Base-by-base conservation (phyloP, 2,797 vertebrate genomes). In the Phalloptychus januarius region DNA sequence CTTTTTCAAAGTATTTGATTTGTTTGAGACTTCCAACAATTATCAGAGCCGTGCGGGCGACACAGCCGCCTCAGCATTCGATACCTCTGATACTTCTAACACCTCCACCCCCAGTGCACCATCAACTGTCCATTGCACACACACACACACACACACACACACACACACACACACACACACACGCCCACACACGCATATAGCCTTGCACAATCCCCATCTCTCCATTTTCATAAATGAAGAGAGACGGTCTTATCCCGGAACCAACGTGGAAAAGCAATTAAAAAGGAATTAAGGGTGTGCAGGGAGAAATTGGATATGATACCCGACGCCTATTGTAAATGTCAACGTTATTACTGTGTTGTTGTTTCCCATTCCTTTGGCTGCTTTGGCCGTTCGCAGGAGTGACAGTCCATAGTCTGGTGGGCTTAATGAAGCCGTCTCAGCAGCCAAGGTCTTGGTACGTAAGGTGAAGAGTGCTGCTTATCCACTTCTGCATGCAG, bases 281-380 rank as follows among this genome's bases (percentile, higher is more conserved):
- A 94, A 95, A 94, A 90, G 92, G 94, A 95, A 94, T 95, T 94
- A 95, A 92, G 92, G 83, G 91, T 89, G 89, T 91, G 88, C 89
- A 88, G 91, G 92, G 89, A 93, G 93, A 91, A 94, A 94, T 93
- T 93, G 90, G 94, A 94, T 94, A 94, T 95, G 93, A 94, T 94
- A 93, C 79, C 87, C 86, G 80, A 92, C 89, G 84, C 88, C 92
- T 92, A 91, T 94, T 93, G 91, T 93, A 95, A 95, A 95, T 95
- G 94, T 95, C 94, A 95, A 63, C 81, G 88, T 93, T 94, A 94
- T 95, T 94, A 95, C 91, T 79, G 89, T 93, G 93, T 93, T 95
- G 93, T 94, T 94, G 92, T 94, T 93, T 92, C 89, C 89, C 90
- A 81, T 87, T 93, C 90, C 88, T 92, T 86, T 86, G 84, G 87